Conservation (phyloP, 30 jellyfish, hydroid and myxozoan species). For the Aurelia coerulea region DNA sequence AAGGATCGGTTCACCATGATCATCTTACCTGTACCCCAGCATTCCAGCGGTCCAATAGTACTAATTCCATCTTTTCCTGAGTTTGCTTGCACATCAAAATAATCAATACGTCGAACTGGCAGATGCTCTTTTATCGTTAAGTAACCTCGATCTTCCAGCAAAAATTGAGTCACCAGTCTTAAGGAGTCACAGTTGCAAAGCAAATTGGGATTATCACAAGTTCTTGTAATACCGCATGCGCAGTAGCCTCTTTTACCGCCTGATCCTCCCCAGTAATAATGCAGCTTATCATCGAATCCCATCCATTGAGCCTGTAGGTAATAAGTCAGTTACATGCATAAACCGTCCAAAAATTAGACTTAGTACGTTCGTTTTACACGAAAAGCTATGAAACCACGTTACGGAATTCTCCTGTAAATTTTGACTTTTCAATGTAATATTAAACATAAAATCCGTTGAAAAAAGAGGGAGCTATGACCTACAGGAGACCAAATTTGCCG, state of each 20-base stretch:
- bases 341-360: no score
- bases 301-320: conserved; percentile 82
- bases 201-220: conserved; percentile 47
- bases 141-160: conserved; percentile 84
- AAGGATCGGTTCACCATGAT: no score
- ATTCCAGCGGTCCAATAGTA: conserved; percentile 89
- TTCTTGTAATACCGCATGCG: conserved; percentile 87
- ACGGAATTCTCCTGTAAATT: no score
- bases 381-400: no score
- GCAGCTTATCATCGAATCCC: conserved; percentile 96
- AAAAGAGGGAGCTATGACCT: no score
- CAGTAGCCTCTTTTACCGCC: conserved; percentile 89
- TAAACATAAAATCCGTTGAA: no score
- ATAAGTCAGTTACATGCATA: no score
- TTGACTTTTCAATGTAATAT: no score
- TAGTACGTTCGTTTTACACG: no score
- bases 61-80: conserved; percentile 71
- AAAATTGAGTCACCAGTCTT: neutral
- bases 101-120: conserved; percentile 92
- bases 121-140: conserved; percentile 89
- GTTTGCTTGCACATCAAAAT: conserved; percentile 78
- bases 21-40: conserved; percentile 89
- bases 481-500: no score
- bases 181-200: conserved; percentile 91
- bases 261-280: conserved; percentile 98